phyloP scores from a whole-genome alignment of 2,797 vertebrate species.

The Prunella strophiata region DNA sequence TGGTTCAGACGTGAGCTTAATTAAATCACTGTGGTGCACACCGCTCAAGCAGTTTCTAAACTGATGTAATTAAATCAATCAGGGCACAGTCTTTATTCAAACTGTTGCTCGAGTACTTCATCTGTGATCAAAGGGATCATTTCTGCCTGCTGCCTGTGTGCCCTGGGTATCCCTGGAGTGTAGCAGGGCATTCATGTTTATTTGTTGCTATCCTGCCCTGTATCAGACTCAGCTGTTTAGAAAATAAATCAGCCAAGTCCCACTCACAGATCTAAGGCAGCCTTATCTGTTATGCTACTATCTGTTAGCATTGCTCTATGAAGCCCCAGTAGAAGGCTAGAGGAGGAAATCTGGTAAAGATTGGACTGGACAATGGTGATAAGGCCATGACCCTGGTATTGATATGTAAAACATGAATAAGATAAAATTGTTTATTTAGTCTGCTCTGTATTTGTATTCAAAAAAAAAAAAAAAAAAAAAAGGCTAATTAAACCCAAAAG shows the following conservation, averaged over 20 bases:
- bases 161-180: too few relatives aligned
- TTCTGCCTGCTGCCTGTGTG: not conserved
- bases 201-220: not conserved
- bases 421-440: not conserved
- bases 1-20: not conserved
- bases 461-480: not conserved
- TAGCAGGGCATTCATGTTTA: not conserved
- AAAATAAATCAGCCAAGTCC: not conserved
- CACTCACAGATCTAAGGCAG: not conserved
- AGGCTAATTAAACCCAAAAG: not conserved
- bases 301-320: not conserved
- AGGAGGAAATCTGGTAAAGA: not conserved
- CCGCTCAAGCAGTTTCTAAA: not conserved
- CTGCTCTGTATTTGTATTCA: not conserved
- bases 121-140: not conserved
- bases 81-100: not conserved
- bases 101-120: not conserved
- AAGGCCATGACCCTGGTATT: not conserved
- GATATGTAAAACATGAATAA: not conserved
- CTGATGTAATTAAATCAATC: conserved; percentile 9
- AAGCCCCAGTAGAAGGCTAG: not conserved
- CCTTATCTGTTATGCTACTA: not conserved
- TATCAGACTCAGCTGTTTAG: not conserved
- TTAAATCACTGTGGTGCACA: not conserved
- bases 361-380: not conserved